phyloP scores from a whole-genome alignment of 2,888 invertebrate genomes.

The Rhabditoides inermis region DNA sequence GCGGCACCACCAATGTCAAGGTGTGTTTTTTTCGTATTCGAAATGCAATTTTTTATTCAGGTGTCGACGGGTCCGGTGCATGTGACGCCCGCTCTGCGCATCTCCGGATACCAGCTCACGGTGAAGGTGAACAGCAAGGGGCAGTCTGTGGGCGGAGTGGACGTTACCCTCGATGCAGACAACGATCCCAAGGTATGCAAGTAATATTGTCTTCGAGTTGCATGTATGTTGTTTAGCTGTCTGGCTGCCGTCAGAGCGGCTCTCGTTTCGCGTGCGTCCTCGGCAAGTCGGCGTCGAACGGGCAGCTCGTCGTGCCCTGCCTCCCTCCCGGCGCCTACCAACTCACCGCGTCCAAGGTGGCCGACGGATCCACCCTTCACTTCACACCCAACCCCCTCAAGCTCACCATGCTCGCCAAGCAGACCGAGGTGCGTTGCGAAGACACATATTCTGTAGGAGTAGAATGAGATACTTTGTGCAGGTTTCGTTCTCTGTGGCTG shows the following conservation, averaged over 20 bases:
- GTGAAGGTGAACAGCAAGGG: constrained; percentile 6
- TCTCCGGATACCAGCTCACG: constrained; percentile 37
- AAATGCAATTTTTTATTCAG: too few species aligned
- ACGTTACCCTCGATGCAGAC: not conserved
- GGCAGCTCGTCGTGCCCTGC: constrained; percentile 71
- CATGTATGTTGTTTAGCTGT: constrained; percentile 8
- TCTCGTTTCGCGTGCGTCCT: constrained; percentile 24
- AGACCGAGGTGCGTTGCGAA: constrained; percentile 9
- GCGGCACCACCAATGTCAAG: constrained; percentile 29
- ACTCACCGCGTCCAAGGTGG: constrained; percentile 53
- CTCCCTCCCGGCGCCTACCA: constrained; percentile 75
- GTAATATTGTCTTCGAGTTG: not conserved
- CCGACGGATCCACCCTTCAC: constrained; percentile 10
- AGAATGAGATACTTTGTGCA: not conserved
- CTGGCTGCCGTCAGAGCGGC: constrained; percentile 1
- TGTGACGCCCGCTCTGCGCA: constrained; percentile 34
- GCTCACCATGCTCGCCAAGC: constrained; percentile 15
- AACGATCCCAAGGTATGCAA: constrained; percentile 1
- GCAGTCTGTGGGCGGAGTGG: not conserved
- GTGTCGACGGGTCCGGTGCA: too few species aligned
- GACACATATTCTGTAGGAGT: not conserved
- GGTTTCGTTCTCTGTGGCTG: constrained; percentile 20
- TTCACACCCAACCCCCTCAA: constrained; percentile 17
- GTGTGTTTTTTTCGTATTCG: too few species aligned
- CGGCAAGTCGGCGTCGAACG: constrained; percentile 55